Percentiles rank a stretch among this genome's conserved stretches.
Conservation (phyloP, 1,140 invertebrate species). For the Gryllus bimaculatus region DNA sequence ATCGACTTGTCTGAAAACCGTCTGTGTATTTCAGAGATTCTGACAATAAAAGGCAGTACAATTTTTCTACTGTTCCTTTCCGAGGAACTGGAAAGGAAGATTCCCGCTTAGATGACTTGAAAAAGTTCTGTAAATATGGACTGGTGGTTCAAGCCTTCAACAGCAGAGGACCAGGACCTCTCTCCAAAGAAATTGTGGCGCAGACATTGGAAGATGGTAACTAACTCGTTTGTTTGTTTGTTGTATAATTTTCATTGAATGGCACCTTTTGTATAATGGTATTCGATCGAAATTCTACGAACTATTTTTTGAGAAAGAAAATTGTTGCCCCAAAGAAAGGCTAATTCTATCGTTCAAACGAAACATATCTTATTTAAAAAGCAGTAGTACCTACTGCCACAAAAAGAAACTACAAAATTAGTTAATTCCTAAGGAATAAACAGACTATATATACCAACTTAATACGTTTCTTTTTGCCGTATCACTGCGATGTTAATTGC, state of each 20-base stretch:
- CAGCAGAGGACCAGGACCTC: slow-evolving; percentile 64
- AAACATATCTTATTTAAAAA: too few relatives aligned
- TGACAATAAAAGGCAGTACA: slow-evolving; percentile 15
- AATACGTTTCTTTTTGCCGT: too few relatives aligned
- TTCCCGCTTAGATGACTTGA: slow-evolving; percentile 49
- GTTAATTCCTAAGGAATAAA: too few relatives aligned
- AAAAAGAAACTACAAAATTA: too few relatives aligned
- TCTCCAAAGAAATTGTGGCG: slow-evolving; percentile 52
- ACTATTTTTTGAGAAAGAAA: not conserved
- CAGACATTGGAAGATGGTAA: slow-evolving; percentile 73
- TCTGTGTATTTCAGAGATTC: slow-evolving; percentile 11
- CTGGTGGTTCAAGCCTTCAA: slow-evolving; percentile 73
- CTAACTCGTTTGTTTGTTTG: slow-evolving; percentile 9
- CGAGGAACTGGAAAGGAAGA: slow-evolving; percentile 36
- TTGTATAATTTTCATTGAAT: not conserved
- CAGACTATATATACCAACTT: too few relatives aligned
- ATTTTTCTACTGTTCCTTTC: slow-evolving; percentile 21
- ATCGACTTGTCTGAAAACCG: too few relatives aligned
- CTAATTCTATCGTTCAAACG: too few relatives aligned
- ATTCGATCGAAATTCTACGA: too few relatives aligned
- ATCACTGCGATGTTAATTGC: too few relatives aligned
- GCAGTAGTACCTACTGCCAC: too few relatives aligned
- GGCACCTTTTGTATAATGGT: too few relatives aligned
- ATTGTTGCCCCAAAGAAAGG: not conserved
- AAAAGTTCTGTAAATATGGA: slow-evolving; percentile 70